Base-by-base conservation (phyloP, 2,113 vertebrate species). In the Crotalus tigris region DNA sequence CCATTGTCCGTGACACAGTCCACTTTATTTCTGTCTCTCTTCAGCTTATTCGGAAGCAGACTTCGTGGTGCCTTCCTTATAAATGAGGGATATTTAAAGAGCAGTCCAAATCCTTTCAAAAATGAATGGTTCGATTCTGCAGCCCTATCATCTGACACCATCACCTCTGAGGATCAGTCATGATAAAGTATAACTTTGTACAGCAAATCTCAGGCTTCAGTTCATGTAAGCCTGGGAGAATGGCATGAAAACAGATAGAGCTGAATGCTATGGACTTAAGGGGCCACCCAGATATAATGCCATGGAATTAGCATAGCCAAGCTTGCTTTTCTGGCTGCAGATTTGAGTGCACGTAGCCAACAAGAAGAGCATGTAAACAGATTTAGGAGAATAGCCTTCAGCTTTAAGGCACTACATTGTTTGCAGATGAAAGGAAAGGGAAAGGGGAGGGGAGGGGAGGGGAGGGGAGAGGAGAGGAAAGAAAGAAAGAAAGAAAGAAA, bases 81-180 rank as follows among this genome's bases (percentile, higher is more conserved):
- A 93, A 94, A 95, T 54, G 91, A 90, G 88, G 94, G 93, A 91
- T 94, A 94, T 55, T 92, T 95, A 92, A 64, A 91, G 92, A 95
- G 15, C 4, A 0, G 49, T 26, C 94, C 94, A 94, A 95, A 95
- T 33, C 85, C 13, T 93, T 92, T 93, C 95, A 93, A 93, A 95
- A 95, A 90, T 24, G 1, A 12, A 92, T 33, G 92, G 49, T 54
- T 94, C 90, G 58, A 89, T 95, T 94, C 87, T 53, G 61, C 86
- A 94, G 87, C 58, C 57, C 51, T 33, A 26, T 92, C 58, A 90
- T 95, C 64, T 87, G 89, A 87, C 13, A 39, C 15, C 59, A 15
- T 64, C 21, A 89, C 8, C 24, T 23, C 85, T 85, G 29, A 81
- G 0, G 92, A 92, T 0, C 85, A 88, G 92, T 93, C 91, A 64